These are phyloP conservation scores for Rhinolophus ferrumequinum DNA, from an alignment of 2,113 vertebrate species.

Conservation along the genomic window DNA sequence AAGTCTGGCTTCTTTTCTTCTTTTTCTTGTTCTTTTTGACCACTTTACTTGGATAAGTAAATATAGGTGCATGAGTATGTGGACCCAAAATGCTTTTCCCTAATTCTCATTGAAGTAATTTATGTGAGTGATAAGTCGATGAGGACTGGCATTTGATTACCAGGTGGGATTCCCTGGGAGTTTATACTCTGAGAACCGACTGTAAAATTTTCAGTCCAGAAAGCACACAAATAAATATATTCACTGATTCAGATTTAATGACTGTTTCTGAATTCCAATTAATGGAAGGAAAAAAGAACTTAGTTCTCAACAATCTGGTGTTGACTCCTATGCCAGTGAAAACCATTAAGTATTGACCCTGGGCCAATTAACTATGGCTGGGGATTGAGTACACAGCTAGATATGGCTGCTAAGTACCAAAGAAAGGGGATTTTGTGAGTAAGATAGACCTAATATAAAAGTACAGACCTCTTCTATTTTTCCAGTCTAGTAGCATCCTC, in stretches of 20 bases:
- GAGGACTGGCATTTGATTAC: not conserved
- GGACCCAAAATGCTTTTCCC: not conserved
- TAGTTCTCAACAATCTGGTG: not conserved
- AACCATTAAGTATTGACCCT: not conserved
- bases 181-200: not conserved
- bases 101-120: not conserved
- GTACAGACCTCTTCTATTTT: not conserved
- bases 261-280: constrained; percentile 35
- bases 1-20: not conserved
- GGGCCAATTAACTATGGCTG: not conserved
- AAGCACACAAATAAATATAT: not conserved
- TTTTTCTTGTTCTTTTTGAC: not conserved
- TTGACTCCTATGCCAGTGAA: not conserved
- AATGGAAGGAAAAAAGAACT: not conserved
- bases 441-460: not conserved
- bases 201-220: not conserved
- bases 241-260: constrained; percentile 3
- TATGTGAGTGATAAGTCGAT: not conserved
- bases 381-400: not conserved
- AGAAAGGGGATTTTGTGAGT: not conserved
- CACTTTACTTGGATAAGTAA: not conserved
- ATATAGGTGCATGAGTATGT: not conserved
- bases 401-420: not conserved
- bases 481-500: not conserved
- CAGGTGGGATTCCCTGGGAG: not conserved